Evolutionary conservation across 2,797 vertebrate genomes (phyloP), one percentile per base, ranked within the genome.

Genomic region (Bovichtus diacanthus): DNA sequence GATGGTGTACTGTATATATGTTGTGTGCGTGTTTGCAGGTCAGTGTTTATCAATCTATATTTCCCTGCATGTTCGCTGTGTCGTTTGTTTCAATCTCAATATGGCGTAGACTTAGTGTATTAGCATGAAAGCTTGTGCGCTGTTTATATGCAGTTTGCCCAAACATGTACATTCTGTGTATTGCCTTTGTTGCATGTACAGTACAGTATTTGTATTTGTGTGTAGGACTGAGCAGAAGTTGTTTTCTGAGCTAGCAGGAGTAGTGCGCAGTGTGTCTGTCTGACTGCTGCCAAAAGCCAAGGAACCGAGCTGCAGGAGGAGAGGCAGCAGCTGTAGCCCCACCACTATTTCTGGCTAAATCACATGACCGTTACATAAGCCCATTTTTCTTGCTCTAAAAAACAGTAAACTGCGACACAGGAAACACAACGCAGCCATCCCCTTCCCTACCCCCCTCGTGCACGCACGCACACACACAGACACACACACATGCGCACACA

Each of bases 291-390:
- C 96, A 96, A 96, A 96, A 96, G 95, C 96, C 96, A 96, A 95
- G 93, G 91, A 94, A 93, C 93, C 83, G 82, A 94, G 94, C 94
- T 92, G 94, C 94, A 94, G 93, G 94, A 93, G 93, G 93, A 94
- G 96, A 96, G 96, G 96, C 95, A 96, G 96, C 97, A 97, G 96
- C 96, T 96, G 96, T 96, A 97, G 96, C 96, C 96, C 96, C 95
- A 95, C 95, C 96, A 96, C 97, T 99, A 98, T 99, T 99, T 98
- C 97, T 96, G 96, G 97, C 97, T 94, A 92, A 96, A 96, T 98
- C 97, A 99, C 96, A 96, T 98, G 97, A 96, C 96, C 94, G 95
- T 99, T 99, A 98, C 96, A 98, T 99, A 99, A 99, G 97, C 97
- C 96, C 96, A 97, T 97, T 97, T 97, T 96, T 98, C 97, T 93